phyloP scores from a whole-genome alignment of 1,140 invertebrate species.

The Radopholus similis region DNA sequence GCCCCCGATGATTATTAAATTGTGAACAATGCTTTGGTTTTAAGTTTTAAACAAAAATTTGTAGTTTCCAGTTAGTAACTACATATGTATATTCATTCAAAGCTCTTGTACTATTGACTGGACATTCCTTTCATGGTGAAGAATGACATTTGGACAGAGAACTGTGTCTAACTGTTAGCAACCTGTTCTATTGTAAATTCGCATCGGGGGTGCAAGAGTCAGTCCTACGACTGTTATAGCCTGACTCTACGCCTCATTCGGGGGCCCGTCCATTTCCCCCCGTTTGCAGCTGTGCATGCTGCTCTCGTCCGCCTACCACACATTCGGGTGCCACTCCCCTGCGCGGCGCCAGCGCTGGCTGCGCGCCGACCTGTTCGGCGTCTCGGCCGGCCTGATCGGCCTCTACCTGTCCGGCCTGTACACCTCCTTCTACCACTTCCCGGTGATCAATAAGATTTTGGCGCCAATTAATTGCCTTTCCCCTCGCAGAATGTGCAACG shows the following conservation, averaged over 20 bases:
- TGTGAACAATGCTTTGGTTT: background rate
- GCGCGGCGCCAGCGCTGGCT: constrained; percentile 79
- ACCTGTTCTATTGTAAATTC: no score
- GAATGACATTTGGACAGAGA: no score
- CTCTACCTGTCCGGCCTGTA: constrained; percentile 92
- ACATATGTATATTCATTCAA: background rate
- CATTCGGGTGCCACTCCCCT: constrained; percentile 85
- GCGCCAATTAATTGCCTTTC: background rate
- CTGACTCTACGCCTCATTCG: no score
- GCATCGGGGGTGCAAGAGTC: no score
- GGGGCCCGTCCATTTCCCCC: no score
- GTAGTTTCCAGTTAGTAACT: constrained; percentile 42
- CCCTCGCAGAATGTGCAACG: background rate
- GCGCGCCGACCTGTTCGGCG: constrained; percentile 84
- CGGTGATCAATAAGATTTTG: constrained; percentile 64
- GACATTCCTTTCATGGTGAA: no score
- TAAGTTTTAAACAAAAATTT: constrained; percentile 17
- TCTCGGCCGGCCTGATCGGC: constrained; percentile 81
- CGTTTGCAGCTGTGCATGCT: constrained; percentile 81
- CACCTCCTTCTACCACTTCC: constrained; percentile 91
- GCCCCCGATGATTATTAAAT: background rate
- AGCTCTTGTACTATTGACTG: background rate
- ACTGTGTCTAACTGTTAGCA: no score
- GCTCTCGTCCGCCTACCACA: constrained; percentile 84
- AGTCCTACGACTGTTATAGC: no score